Conservation (phyloP, 2,113 vertebrate species). For the Dryoscopus gambensis region DNA sequence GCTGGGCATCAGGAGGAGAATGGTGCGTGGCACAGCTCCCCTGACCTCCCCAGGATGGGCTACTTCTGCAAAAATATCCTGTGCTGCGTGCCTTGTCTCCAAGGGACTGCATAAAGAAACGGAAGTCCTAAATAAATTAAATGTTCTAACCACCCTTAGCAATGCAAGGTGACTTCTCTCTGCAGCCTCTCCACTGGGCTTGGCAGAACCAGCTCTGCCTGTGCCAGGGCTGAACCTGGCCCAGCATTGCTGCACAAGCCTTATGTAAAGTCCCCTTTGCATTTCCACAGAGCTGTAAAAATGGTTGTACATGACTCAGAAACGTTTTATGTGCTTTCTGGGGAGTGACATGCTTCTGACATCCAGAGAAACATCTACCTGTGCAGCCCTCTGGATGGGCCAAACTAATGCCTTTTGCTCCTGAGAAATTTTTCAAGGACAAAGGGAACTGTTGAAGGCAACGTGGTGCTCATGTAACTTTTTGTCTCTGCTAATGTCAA, state of each 20-base stretch:
- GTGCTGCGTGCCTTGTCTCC: accelerated
- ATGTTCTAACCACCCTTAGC: background rate
- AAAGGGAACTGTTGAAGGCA: background rate
- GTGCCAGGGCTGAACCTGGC: background rate
- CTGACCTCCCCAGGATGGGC: accelerated
- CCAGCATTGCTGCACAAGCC: background rate
- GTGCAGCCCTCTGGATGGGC: background rate
- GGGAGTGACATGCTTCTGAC: background rate
- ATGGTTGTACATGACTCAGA: background rate
- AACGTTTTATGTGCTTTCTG: background rate
- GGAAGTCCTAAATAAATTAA: background rate
- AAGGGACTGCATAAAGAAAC: too few species aligned
- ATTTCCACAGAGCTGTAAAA: background rate
- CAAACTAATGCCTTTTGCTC: background rate
- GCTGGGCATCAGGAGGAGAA: background rate
- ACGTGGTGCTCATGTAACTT: background rate
- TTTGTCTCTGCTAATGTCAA: constrained; percentile 50
- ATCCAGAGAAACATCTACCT: background rate
- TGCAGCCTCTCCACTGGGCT: background rate
- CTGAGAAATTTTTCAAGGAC: constrained; percentile 8
- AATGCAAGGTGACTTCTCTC: accelerated
- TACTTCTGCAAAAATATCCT: background rate
- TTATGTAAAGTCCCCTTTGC: background rate
- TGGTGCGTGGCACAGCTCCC: accelerated
- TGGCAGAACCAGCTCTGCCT: background rate